Percentiles rank a stretch among this genome's conserved stretches.
Evolutionary conservation across 1,140 invertebrate species (phyloP).

Genomic region (Rhyzopertha dominica): DNA sequence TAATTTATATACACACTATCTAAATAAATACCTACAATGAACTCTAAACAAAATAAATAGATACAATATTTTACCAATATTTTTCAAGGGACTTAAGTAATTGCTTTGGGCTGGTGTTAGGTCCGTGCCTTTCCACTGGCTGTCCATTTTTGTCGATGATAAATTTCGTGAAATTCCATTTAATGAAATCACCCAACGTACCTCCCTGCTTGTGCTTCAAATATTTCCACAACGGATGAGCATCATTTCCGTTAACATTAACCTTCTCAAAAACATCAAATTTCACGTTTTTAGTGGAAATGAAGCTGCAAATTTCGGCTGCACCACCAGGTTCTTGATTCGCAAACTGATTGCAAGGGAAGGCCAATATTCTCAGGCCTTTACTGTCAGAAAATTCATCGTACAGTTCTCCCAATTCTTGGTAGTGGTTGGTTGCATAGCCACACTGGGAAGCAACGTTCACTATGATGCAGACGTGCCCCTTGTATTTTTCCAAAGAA

Average conservation of each 20-base stretch:
- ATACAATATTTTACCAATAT: slow-evolving; percentile 51
- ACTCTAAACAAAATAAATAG: slow-evolving; percentile 1
- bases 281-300: slow-evolving; percentile 62
- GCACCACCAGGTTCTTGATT: slow-evolving; percentile 71
- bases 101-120: slow-evolving; percentile 65
- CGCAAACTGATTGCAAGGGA: slow-evolving; percentile 88
- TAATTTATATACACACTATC: too few relatives aligned
- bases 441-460: slow-evolving; percentile 88
- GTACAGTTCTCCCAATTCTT: slow-evolving; percentile 66
- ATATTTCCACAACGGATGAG: slow-evolving; percentile 81
- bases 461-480: slow-evolving; percentile 68
- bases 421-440: slow-evolving; percentile 73
- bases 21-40: too few relatives aligned
- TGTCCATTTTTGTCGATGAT: slow-evolving; percentile 80
- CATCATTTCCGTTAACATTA: slow-evolving; percentile 80
- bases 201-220: slow-evolving; percentile 76
- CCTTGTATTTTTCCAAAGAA: slow-evolving; percentile 66
- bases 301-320: slow-evolving; percentile 71
- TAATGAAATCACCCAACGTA: slow-evolving; percentile 70
- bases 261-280: slow-evolving; percentile 78
- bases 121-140: slow-evolving; percentile 74
- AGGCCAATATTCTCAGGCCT: slow-evolving; percentile 70
- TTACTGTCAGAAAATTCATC: slow-evolving; percentile 60
- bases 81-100: slow-evolving; percentile 62
- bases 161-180: slow-evolving; percentile 98